Base-by-base conservation (phyloP, 2,888 invertebrate species). In the Torymus tubicola region DNA sequence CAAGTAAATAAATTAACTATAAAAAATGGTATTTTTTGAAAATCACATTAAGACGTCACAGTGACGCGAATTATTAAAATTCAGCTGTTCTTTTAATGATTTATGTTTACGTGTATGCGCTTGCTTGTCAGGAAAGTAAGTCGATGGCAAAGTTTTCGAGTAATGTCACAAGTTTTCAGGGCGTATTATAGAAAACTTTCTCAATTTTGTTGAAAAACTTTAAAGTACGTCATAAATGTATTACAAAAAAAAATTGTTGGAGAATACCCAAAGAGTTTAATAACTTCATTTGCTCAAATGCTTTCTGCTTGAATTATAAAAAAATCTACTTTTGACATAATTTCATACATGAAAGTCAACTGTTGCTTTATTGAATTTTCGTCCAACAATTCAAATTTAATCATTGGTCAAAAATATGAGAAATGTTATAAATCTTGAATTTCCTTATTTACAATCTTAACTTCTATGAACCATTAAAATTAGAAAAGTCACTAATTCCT, bases 41-140 rank as follows among this genome's bases (percentile, higher is more conserved):
- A 42, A 64, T 64, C 31, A n/a, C 8, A 42, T 61, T 24, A 61
- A 61, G 24, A 24, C 24, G 24, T 12, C 42, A 5, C 64, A 2
- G n/a, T 64, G 42, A 42, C 10, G n/a, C 42, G 42, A 42, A 64
- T 64, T 64, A 64, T 64, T 64, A 42, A 64, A 64, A 42, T 31
- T 31, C 31, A 31, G 31, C 5, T 31, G 18, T 8, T 12, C 11
- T 16, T 12, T 61, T 61, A 31, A 61, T 24, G 24, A 61, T 61
- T 61, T 24, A 24, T 24, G 24, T 61, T 61, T 61, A 61, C 55
- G 14, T 55, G 55, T 24, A 24, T 61, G 24, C 12, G 2, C 12
- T 11, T 24, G 14, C 13, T 12, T 16, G 60, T 16, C 5, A 31
- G 31, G 31, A 31, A 31, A 31, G 31, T 31, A 31, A 31, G 31